Evolutionary conservation across 2,113 vertebrate genomes (phyloP).

Genomic region (Elanoides forficatus): DNA sequence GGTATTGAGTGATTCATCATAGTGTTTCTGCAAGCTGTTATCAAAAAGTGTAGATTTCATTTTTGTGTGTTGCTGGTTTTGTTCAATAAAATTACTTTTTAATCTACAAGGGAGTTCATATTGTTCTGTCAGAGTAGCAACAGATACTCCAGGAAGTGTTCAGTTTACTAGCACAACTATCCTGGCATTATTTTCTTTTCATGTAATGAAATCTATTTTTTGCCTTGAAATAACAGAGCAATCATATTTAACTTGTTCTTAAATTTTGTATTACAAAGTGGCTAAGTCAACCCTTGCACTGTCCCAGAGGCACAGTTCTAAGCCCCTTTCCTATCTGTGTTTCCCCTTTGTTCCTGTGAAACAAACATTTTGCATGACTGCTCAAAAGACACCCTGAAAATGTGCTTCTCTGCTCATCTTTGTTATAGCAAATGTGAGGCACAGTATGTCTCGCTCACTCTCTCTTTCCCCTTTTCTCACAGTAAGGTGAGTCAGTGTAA

Average conservation of each 20-base stretch:
- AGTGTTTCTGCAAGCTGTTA: not conserved
- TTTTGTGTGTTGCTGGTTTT: slow-evolving; percentile 4
- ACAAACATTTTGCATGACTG: not conserved
- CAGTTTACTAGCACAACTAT: not conserved
- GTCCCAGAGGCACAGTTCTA: not conserved
- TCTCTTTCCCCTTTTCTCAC: not conserved
- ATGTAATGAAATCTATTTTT: not conserved
- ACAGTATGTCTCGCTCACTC: accelerated
- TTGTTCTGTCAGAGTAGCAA: not conserved
- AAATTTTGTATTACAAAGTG: not conserved
- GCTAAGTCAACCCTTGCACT: not conserved
- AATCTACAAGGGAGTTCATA: not conserved
- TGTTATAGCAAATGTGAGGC: not conserved
- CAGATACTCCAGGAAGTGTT: not conserved
- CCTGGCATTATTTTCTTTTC: not conserved
- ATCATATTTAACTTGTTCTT: not conserved
- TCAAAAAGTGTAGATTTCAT: not conserved
- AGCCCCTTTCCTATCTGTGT: not conserved
- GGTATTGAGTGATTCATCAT: not conserved
- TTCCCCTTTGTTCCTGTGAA: not conserved
- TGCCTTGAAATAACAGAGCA: not conserved
- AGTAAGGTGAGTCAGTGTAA: not conserved
- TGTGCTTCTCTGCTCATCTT: not conserved
- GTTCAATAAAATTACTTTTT: slow-evolving; percentile 48
- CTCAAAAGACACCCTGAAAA: not conserved